A percentile compares a stretch with the other conserved stretches of the same genome.
Evolutionary conservation across 1,140 invertebrate species (phyloP).

Genomic region (Caerostris extrusa): DNA sequence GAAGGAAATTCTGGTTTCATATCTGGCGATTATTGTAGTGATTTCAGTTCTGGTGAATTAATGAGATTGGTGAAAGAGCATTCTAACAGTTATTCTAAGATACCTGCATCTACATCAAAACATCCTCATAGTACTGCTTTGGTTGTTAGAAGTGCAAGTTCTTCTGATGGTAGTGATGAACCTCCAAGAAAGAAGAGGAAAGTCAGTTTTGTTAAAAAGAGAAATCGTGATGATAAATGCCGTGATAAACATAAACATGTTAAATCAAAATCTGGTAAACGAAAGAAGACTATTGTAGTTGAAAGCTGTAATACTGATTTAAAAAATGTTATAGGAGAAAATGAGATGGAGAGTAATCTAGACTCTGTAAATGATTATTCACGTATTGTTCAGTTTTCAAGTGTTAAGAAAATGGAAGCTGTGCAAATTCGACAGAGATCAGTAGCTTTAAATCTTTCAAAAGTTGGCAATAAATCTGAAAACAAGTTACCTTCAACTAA

Average conservation of each 20-base stretch:
- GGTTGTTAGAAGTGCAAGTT: background rate
- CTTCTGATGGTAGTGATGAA: constrained; percentile 9
- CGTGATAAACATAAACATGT: constrained; percentile 70
- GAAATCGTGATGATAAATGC: constrained; percentile 25
- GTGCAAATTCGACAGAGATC: constrained; percentile 73
- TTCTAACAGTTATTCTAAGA: constrained; percentile 71
- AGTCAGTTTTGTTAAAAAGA: constrained; percentile 70
- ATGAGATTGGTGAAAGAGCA: constrained; percentile 70
- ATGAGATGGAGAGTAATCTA: background rate
- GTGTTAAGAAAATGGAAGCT: constrained; percentile 75
- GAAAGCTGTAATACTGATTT: constrained; percentile 34
- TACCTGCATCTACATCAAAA: constrained; percentile 62
- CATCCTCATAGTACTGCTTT: constrained; percentile 53
- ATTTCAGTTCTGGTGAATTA: constrained; percentile 63
- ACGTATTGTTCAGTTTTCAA: constrained; percentile 59
- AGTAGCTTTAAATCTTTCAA: constrained; percentile 52
- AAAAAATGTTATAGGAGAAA: constrained; percentile 32
- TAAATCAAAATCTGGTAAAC: constrained; percentile 70
- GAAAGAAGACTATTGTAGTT: constrained; percentile 63
- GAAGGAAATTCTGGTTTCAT: constrained; percentile 59
- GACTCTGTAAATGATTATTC: constrained; percentile 66
- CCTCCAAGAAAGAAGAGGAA: constrained; percentile 72
- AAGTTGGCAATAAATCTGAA: background rate
- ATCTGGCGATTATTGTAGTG: constrained; percentile 70
- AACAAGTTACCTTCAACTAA: background rate